Conservation (phyloP, 2,888 invertebrate species). For the Tachina fera region DNA sequence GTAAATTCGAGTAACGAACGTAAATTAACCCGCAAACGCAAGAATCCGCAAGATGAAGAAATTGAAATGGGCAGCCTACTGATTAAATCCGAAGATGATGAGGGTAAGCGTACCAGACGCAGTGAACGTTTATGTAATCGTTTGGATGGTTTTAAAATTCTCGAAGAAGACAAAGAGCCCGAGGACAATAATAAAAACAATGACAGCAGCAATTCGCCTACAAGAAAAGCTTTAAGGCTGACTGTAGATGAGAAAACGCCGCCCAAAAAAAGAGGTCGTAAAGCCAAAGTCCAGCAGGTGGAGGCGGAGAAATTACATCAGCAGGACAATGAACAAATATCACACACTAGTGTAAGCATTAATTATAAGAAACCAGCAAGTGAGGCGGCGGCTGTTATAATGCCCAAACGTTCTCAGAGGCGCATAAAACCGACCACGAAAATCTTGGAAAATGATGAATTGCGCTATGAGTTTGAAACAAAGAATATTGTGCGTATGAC, state of each 20-base stretch:
- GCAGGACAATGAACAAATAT: constrained; percentile 58
- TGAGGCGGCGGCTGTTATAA: constrained; percentile 61
- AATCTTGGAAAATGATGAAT: constrained; percentile 87
- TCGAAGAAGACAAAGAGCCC: constrained; percentile 66
- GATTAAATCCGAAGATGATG: constrained; percentile 69
- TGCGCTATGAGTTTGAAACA: constrained; percentile 85
- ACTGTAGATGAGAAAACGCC: constrained; percentile 78
- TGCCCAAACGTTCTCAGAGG: constrained; percentile 84
- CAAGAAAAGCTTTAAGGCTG: constrained; percentile 50
- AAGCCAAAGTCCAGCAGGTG: constrained; percentile 76
- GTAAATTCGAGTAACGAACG: constrained; percentile 68
- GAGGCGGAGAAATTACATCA: constrained; percentile 60
- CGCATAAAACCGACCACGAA: constrained; percentile 88
- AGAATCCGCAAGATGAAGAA: constrained; percentile 74
- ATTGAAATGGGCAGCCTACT: background rate
- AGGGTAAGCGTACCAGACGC: constrained; percentile 78
- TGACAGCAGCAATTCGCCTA: constrained; percentile 48
- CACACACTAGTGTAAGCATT: background rate
- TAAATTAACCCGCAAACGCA: constrained; percentile 76
- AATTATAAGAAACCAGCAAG: constrained; percentile 26
- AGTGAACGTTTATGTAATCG: constrained; percentile 81
- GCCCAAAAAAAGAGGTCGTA: constrained; percentile 82
- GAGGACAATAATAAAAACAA: constrained; percentile 4
- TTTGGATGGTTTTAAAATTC: constrained; percentile 75
- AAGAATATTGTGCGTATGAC: constrained; percentile 85